phyloP scores from a whole-genome alignment of 1,140 invertebrate species.

The Meteorus sp. region DNA sequence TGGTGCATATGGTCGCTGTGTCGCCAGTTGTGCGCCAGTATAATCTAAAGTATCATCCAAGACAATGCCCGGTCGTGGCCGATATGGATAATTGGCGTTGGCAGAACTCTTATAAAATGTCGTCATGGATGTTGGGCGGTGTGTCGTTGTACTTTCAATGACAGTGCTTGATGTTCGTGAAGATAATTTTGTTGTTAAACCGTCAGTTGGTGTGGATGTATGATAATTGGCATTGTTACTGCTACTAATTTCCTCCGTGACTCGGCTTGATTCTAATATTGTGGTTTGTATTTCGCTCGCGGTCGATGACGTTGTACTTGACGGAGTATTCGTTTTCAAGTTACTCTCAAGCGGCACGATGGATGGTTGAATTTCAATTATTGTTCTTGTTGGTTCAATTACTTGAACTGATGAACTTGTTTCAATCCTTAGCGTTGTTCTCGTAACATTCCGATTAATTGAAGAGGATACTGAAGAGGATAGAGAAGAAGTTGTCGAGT shows the following conservation, averaged over 20 bases:
- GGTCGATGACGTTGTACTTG: neutral
- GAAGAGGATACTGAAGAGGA: slow-evolving; percentile 26
- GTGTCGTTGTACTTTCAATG: slow-evolving; percentile 28
- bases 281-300: neutral
- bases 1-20: slow-evolving; percentile 50
- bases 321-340: slow-evolving; percentile 7
- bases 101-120: slow-evolving; percentile 33
- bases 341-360: slow-evolving; percentile 34
- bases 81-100: slow-evolving; percentile 59
- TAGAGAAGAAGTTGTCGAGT: too few species aligned
- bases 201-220: slow-evolving; percentile 44
- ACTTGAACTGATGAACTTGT: slow-evolving; percentile 52
- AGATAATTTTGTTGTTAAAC: slow-evolving; percentile 36
- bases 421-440: slow-evolving; percentile 48
- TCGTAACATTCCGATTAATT: slow-evolving; percentile 33
- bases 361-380: slow-evolving; percentile 37
- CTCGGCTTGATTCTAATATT: slow-evolving; percentile 45
- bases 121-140: slow-evolving; percentile 31
- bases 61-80: slow-evolving; percentile 78
- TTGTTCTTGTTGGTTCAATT: slow-evolving; percentile 44
- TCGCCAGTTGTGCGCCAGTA: slow-evolving; percentile 50
- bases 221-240: slow-evolving; percentile 27
- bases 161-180: slow-evolving; percentile 30
- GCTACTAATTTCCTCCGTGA: slow-evolving; percentile 10
- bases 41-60: slow-evolving; percentile 70